These are phyloP conservation scores for Pristis pectinata DNA, from an alignment of 2,797 vertebrate species.

Conservation along the genomic window DNA sequence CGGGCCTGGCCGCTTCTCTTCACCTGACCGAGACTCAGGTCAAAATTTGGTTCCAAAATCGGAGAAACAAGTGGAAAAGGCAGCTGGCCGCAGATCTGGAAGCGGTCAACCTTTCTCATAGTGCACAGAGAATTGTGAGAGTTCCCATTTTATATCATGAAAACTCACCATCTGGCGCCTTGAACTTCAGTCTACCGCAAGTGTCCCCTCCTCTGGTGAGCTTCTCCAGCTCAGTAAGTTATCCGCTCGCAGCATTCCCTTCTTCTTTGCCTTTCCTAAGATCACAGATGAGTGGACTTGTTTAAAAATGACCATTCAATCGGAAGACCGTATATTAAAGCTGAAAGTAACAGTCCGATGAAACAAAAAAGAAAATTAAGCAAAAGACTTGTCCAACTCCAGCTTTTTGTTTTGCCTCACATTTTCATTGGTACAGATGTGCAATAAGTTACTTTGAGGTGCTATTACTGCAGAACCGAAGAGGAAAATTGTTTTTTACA, in stretches of 20 bases:
- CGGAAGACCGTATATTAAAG: neutral
- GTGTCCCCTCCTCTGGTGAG: conserved; percentile 54
- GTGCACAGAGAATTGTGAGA: conserved; percentile 74
- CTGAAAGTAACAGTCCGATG: neutral
- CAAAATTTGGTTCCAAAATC: conserved; percentile 86
- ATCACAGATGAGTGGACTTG: conserved; percentile 81
- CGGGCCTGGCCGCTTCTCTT: conserved; percentile 63
- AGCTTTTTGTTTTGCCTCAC: neutral
- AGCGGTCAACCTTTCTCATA: conserved; percentile 65
- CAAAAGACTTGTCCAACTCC: neutral
- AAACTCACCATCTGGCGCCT: conserved; percentile 55
- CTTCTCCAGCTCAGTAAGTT: conserved; percentile 66
- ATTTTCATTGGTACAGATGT: conserved; percentile 30
- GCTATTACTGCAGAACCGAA: neutral
- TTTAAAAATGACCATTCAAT: conserved; percentile 54
- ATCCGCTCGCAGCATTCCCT: conserved; percentile 76
- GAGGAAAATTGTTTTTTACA: neutral
- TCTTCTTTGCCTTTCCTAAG: conserved; percentile 73
- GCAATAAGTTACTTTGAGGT: conserved; percentile 17
- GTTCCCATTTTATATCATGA: conserved; percentile 88
- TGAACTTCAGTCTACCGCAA: conserved; percentile 69
- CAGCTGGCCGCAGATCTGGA: conserved; percentile 77
- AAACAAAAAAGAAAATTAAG: neutral
- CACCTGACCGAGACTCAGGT: conserved; percentile 80
- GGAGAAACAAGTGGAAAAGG: conserved; percentile 82